Evolutionary conservation across 2,113 vertebrate genomes (phyloP).

Genomic region (Sturnus vulgaris): DNA sequence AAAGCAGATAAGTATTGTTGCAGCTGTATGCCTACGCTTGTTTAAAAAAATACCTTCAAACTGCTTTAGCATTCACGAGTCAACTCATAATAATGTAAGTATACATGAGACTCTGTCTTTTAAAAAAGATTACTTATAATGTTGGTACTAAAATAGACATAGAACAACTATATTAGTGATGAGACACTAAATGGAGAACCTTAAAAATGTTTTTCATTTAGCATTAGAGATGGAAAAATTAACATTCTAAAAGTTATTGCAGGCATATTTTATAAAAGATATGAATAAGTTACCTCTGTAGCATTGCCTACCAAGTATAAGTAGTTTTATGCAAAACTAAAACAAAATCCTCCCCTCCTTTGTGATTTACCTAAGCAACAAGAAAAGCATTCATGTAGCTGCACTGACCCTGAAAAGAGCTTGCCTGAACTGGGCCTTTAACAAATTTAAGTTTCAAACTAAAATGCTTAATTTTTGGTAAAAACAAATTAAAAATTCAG

Average conservation of each 20-base stretch:
- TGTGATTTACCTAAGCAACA: background rate
- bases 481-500: background rate
- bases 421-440: background rate
- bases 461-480: background rate
- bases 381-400: background rate
- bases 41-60: background rate
- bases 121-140: background rate
- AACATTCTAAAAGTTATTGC: background rate
- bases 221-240: background rate
- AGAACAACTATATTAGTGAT: background rate
- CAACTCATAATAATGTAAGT: background rate
- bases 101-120: background rate
- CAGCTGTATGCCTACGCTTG: fast-evolving
- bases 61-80: background rate
- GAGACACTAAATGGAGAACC: background rate
- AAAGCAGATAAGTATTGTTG: background rate
- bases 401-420: background rate
- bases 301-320: background rate
- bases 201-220: background rate
- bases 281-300: background rate
- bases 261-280: background rate
- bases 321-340: background rate
- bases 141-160: background rate
- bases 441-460: background rate
- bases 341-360: background rate